Conservation (phyloP, 2,113 vertebrate genomes). For the Pardalotus punctatus region DNA sequence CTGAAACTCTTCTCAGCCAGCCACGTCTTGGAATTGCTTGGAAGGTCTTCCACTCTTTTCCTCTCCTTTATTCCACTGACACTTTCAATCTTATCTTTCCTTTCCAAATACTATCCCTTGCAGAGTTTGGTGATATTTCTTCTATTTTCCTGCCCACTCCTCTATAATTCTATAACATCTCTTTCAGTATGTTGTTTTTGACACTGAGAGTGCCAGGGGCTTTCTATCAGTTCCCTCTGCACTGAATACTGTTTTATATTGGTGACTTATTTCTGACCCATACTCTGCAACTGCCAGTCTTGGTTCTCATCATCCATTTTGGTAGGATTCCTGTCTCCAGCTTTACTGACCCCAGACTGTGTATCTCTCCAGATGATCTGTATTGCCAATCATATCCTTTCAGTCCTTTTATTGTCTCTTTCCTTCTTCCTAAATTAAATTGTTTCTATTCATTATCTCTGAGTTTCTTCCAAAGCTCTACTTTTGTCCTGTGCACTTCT, state of each 20-base stretch:
- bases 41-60: background rate
- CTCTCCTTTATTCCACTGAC: background rate
- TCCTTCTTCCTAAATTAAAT: background rate
- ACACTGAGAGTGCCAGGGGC: no score
- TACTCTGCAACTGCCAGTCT: background rate
- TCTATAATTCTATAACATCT: background rate
- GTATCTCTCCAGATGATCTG: background rate
- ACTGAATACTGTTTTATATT: background rate
- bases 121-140: background rate
- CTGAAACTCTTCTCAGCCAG: background rate
- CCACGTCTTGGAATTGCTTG: background rate
- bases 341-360: background rate
- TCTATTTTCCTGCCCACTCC: background rate
- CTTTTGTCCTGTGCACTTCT: background rate
- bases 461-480: background rate
- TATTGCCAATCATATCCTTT: background rate
- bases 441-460: background rate
- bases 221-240: background rate
- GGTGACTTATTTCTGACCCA: background rate
- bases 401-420: background rate
- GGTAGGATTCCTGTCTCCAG: background rate
- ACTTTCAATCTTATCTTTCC: background rate
- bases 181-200: background rate
- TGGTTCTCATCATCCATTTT: background rate
- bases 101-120: background rate